Base-by-base conservation (phyloP, 2,797 vertebrate species). In the Chromis chromis region DNA sequence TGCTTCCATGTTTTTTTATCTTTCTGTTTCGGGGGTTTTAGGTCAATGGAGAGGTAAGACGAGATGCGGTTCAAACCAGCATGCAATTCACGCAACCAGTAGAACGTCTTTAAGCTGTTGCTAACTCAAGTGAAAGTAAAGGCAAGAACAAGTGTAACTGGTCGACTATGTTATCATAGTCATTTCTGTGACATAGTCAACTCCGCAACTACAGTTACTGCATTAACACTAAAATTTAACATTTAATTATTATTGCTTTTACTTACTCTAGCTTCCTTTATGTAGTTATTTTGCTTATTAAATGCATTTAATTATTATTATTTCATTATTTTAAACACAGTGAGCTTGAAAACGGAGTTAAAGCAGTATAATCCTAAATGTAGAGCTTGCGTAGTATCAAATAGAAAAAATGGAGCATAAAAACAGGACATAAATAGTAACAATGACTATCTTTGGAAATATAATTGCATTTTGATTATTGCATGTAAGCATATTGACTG, bases 31-130 rank as follows among this genome's bases (percentile, higher is more conserved):
- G 94, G 93, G 89, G 93, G 91, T 89, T 96, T 77, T 96, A 98
- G 97, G 95, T 97, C 96, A 88, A 96, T 97, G 93, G 96, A 97
- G 96, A 98, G 97, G 97, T 98, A 99, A 98, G 96, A 93, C 67
- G 74, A 88, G 92, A 93, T 90, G 90, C 84, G 89, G 86, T 92
- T 93, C 78, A 74, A 91, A 89, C 86, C 89, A 93, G 93, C 94
- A 96, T 96, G 94, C 88, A 61, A 79, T 74, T 78, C 25, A 68
- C 28, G 56, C 65, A 74, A 65, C 65, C 56, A 63, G 16, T 57
- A 36, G 66, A 75, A 53, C 25, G 4, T 57, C 61, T 59, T 65
- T 46, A 48, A 78, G 54, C 54, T 59, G 53, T 46, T 40, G 79
- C 67, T 63, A 75, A 82, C 65, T 65, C 53, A 60, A 80, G 44